These are phyloP conservation scores for Glyphotaelius pellucidus DNA, from an alignment of 2,888 invertebrate genomes.

Conservation along the genomic window DNA sequence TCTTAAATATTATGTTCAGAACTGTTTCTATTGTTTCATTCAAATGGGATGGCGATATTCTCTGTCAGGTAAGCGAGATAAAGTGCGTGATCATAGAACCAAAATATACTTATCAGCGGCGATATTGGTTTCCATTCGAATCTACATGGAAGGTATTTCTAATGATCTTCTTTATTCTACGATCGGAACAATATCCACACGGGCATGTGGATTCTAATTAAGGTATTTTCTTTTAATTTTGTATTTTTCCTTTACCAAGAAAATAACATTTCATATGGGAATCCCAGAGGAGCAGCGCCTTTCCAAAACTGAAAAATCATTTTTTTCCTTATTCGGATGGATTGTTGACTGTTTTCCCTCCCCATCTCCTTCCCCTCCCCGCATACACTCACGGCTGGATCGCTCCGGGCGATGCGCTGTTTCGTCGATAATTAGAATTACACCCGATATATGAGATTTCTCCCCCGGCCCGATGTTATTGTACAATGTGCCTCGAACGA, in stretches of 20 bases:
- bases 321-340: background rate
- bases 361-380: background rate
- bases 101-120: too few relatives aligned
- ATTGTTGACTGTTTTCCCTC: slow-evolving; percentile 26
- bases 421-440: slow-evolving; percentile 54
- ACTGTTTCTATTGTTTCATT: too few relatives aligned
- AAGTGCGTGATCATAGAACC: too few relatives aligned
- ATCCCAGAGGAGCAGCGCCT: background rate
- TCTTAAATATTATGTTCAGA: too few relatives aligned
- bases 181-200: too few relatives aligned
- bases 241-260: background rate
- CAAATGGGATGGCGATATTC: too few relatives aligned
- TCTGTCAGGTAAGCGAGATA: too few relatives aligned
- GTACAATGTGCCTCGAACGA: slow-evolving; percentile 30
- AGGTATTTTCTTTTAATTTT: background rate
- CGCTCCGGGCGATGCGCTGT: slow-evolving; percentile 49
- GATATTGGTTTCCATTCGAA: too few relatives aligned
- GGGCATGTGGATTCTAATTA: too few relatives aligned
- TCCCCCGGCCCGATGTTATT: slow-evolving; percentile 32
- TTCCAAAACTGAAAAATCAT: background rate
- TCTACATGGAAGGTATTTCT: too few relatives aligned
- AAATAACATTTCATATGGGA: background rate
- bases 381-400: background rate
- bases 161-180: too few relatives aligned
- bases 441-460: slow-evolving; percentile 48